Evolutionary conservation across 2,888 invertebrate species (phyloP).

Genomic region (Andrena bucephala): DNA sequence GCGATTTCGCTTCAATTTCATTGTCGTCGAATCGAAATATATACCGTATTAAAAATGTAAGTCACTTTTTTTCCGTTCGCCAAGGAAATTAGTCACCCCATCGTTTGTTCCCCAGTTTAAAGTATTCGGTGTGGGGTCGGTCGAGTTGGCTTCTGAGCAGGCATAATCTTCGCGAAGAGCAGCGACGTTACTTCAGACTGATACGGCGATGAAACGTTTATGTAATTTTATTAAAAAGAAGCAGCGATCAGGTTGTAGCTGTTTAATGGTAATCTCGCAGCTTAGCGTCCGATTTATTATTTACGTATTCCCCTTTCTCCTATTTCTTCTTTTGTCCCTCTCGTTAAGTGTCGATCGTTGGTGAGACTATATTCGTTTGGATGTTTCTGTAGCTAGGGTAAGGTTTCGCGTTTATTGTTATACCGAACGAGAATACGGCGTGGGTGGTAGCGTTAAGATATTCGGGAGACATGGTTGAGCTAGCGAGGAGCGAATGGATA

Average conservation of each 20-base stretch:
- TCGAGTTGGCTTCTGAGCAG: slow-evolving; percentile 8
- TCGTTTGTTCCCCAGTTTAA: background rate
- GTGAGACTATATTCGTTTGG: slow-evolving; percentile 34
- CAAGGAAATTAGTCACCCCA: background rate
- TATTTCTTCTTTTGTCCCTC: background rate
- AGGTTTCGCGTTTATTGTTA: slow-evolving; percentile 35
- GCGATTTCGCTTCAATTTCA: background rate
- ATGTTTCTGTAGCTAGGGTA: slow-evolving; percentile 34
- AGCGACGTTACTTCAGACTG: slow-evolving; percentile 27
- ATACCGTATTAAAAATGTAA: background rate
- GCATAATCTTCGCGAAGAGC: background rate
- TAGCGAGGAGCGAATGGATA: slow-evolving; percentile 36
- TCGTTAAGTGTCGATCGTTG: slow-evolving; percentile 14
- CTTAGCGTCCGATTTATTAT: slow-evolving; percentile 9
- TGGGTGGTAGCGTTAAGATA: slow-evolving; percentile 42
- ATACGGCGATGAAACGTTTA: slow-evolving; percentile 11
- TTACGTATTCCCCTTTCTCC: slow-evolving; percentile 13
- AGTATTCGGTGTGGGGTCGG: background rate
- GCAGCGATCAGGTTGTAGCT: background rate
- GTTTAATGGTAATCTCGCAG: slow-evolving; percentile 8
- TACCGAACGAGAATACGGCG: slow-evolving; percentile 10
- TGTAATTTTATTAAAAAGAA: background rate
- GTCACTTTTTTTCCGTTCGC: background rate
- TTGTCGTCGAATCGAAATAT: background rate
- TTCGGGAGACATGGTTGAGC: slow-evolving; percentile 22